Evolutionary conservation across 2,888 invertebrate genomes (phyloP), one percentile per base, ranked within the genome.

Genomic region (Tridacna gigas): DNA sequence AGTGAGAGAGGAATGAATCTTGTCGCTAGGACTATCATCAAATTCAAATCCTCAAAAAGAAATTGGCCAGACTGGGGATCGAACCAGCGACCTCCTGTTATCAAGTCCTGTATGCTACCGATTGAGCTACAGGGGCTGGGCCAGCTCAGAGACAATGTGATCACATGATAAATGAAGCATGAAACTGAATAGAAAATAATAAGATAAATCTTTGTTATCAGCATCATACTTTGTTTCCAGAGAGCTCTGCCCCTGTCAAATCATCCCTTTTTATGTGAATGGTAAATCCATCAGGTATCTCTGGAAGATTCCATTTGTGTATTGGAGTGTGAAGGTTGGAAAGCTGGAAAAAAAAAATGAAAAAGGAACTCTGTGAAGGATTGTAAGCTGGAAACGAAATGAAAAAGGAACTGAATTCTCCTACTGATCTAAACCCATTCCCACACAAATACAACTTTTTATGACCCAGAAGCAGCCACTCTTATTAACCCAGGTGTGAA

Each of bases 251-350:
- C 2, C 91, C 91, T 28, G 91, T 91, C 56, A 90, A 69, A 73
- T 91, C 91, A 77, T 91, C 91, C 77, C 91, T 79, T 78, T 91
- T 91, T 45, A 91, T 91, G 51, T 77, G 77, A 7, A 91, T 79
- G n/a, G 80, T 28, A 15, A 89, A 79, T 13, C 78, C 87, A 0
- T 77, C 75, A 13, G 91, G 90, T 66, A 90, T 47, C 48, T 85
- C 88, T 4, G 86, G 85, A 5, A 90, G 60, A 45, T 83, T 61
- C 91, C 91, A 91, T 66, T 71, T 63, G 48, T 91, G 89, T n/a
- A 91, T 88, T 4, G 91, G 91, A 7, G 91, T 91, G 20, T 84
- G 79, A 37, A 85, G 75, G 51, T 77, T 66, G 37, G 90, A 86
- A 37, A 91, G 63, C 91, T 91, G 82, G 60, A 74, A 80, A 74